phyloP scores from a whole-genome alignment of 1,140 invertebrate genomes.

The Amyelois transitella region DNA sequence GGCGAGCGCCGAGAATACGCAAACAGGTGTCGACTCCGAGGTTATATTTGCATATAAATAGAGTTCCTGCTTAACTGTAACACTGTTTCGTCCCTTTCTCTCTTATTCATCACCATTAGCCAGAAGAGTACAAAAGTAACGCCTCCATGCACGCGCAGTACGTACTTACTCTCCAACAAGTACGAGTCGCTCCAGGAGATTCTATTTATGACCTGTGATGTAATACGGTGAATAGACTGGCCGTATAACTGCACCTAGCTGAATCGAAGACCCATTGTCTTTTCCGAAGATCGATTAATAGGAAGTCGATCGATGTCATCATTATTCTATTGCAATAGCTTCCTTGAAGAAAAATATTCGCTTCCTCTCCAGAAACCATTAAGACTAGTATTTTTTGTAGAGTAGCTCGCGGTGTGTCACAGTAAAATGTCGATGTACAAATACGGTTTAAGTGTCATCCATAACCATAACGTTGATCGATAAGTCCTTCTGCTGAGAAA shows the following conservation, averaged over 20 bases:
- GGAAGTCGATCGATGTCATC: conserved; percentile 11
- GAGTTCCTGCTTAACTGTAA: conserved; percentile 74
- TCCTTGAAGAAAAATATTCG: neutral
- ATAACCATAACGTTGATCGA: neutral
- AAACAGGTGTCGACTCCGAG: conserved; percentile 72
- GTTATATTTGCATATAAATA: conserved; percentile 74
- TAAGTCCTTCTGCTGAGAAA: neutral
- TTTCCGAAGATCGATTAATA: conserved; percentile 11
- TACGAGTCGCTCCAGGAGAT: conserved; percentile 50
- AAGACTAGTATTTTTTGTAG: neutral
- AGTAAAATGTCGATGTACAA: neutral
- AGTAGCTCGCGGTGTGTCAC: neutral
- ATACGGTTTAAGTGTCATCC: neutral
- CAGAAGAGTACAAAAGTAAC: conserved; percentile 49
- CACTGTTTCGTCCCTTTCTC: conserved; percentile 60
- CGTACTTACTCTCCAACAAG: conserved; percentile 16
- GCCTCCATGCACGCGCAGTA: conserved; percentile 53
- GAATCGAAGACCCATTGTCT: conserved; percentile 27
- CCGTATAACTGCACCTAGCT: conserved; percentile 30
- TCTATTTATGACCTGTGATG: conserved; percentile 68
- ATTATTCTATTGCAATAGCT: conserved; percentile 7
- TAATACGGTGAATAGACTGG: conserved; percentile 47
- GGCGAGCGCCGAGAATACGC: conserved; percentile 65
- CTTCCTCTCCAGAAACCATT: conserved; percentile 1
- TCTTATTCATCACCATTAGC: conserved; percentile 34